phyloP scores from a whole-genome alignment of 2,888 invertebrate genomes.

The Dione juno region DNA sequence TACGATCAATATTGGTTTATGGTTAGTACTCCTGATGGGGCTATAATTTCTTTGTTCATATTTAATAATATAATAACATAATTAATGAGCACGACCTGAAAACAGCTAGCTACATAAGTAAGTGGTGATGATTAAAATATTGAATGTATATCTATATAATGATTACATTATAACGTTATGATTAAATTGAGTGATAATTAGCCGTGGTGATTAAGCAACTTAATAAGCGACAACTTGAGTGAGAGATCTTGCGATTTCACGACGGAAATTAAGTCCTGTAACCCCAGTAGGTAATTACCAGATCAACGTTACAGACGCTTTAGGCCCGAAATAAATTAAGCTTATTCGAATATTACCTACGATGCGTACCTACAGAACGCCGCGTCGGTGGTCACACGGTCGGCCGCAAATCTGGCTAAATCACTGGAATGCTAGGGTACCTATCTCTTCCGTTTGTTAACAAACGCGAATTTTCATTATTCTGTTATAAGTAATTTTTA shows the following conservation, averaged over 20 bases:
- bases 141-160: neutral
- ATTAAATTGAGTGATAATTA: slow-evolving; percentile 39
- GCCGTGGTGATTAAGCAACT: slow-evolving; percentile 46
- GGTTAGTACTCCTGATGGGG: slow-evolving; percentile 16
- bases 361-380: slow-evolving; percentile 45
- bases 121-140: slow-evolving; percentile 8
- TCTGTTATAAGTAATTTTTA: neutral
- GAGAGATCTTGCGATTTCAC: slow-evolving; percentile 50
- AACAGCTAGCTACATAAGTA: slow-evolving; percentile 10
- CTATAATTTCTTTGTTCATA: slow-evolving; percentile 5
- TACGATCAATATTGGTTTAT: slow-evolving; percentile 27
- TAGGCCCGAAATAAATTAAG: slow-evolving; percentile 53
- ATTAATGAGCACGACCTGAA: slow-evolving; percentile 13
- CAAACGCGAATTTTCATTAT: slow-evolving; percentile 20
- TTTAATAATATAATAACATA: slow-evolving; percentile 4
- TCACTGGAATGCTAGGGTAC: slow-evolving; percentile 39
- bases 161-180: slow-evolving; percentile 11
- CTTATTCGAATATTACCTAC: slow-evolving; percentile 53
- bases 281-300: slow-evolving; percentile 58
- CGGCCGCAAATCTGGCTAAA: slow-evolving; percentile 51
- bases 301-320: slow-evolving; percentile 52
- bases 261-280: slow-evolving; percentile 55
- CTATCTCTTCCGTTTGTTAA: slow-evolving; percentile 33
- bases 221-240: slow-evolving; percentile 49
- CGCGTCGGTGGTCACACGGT: slow-evolving; percentile 46